These are phyloP conservation scores for Hyperoodon ampullatus DNA, from an alignment of 2,113 vertebrate genomes.

Conservation along the genomic window DNA sequence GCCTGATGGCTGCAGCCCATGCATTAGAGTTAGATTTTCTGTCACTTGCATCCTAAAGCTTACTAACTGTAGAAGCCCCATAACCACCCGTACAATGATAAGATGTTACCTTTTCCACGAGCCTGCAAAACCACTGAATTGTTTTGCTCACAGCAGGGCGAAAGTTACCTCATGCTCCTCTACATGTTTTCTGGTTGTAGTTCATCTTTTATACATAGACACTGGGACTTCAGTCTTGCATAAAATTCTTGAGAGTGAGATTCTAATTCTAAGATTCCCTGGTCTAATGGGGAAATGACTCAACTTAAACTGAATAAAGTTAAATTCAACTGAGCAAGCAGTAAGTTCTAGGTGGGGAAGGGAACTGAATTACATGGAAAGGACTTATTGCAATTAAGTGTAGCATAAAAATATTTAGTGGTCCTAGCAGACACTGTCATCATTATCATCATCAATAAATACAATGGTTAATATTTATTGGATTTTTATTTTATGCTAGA, in stretches of 20 bases:
- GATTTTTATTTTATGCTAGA: background rate
- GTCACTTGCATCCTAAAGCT: background rate
- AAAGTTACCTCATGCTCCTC: background rate
- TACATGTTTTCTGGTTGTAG: background rate
- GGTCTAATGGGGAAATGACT: background rate
- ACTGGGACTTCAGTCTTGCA: background rate
- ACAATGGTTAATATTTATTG: background rate
- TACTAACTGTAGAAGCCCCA: background rate
- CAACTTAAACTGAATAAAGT: conserved; percentile 8
- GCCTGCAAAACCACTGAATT: background rate
- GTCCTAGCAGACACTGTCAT: background rate
- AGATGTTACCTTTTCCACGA: background rate
- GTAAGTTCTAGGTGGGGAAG: background rate
- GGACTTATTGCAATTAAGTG: background rate
- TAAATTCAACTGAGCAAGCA: background rate
- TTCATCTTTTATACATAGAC: background rate
- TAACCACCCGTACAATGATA: conserved; percentile 29
- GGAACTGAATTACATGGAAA: background rate
- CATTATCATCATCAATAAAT: background rate
- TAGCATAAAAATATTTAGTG: background rate
- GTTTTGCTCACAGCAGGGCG: background rate
- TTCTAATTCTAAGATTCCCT: conserved; percentile 31
- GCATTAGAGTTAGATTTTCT: background rate
- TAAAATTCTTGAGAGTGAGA: background rate
- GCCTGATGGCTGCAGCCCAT: background rate